These are phyloP conservation scores for Peromyscus polionotus DNA, from an alignment of 2,113 vertebrate genomes.

Conservation along the genomic window DNA sequence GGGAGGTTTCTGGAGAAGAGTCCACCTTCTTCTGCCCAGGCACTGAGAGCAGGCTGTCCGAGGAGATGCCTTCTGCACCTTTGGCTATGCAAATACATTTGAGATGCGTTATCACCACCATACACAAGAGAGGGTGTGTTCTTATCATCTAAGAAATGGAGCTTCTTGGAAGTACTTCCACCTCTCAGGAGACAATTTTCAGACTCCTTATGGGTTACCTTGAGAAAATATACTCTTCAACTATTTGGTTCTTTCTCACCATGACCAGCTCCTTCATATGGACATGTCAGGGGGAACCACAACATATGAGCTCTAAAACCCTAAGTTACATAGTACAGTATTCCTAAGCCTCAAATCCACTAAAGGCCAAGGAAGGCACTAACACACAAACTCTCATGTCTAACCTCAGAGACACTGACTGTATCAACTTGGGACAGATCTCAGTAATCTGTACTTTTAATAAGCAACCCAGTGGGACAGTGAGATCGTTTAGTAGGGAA, in stretches of 20 bases:
- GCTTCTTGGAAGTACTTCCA: constrained; percentile 41
- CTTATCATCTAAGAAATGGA: constrained; percentile 13
- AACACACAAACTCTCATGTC: background rate
- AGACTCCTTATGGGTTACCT: constrained; percentile 38
- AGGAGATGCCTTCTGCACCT: constrained; percentile 83
- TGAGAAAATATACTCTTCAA: background rate
- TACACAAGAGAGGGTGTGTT: background rate
- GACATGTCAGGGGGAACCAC: background rate
- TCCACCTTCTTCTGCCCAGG: constrained; percentile 89
- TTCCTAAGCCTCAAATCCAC: constrained; percentile 4
- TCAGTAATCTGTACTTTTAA: constrained; percentile 20
- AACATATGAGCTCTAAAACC: background rate
- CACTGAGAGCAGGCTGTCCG: constrained; percentile 92
- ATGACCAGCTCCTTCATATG: background rate
- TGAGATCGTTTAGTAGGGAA: background rate
- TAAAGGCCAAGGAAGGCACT: constrained; percentile 31
- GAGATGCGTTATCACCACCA: constrained; percentile 53
- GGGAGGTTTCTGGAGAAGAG: constrained; percentile 93
- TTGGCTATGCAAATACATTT: constrained; percentile 83
- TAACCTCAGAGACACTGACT: constrained; percentile 20
- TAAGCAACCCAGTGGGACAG: background rate
- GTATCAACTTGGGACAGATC: background rate
- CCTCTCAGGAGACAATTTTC: constrained; percentile 39
- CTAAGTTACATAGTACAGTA: background rate
- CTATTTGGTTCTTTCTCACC: constrained; percentile 43